phyloP scores from a whole-genome alignment of 1,140 invertebrate species.

The Drosophila lini region DNA sequence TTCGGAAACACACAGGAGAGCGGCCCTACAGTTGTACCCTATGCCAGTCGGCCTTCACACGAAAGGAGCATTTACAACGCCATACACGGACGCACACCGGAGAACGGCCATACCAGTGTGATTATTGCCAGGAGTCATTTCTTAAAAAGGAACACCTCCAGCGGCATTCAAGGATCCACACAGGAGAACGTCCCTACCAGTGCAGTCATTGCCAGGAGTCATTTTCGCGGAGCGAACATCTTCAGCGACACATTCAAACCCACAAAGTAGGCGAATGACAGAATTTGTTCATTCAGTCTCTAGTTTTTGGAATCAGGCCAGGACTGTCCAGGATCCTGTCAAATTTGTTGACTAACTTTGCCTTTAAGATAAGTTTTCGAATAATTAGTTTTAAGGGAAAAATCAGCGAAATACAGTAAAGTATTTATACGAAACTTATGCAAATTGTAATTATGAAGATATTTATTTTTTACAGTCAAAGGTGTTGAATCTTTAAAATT shows the following conservation, averaged over 20 bases:
- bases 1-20: constrained; percentile 3
- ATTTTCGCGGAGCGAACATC: constrained; percentile 3
- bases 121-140: background rate
- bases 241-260: background rate
- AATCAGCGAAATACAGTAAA: background rate
- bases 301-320: background rate
- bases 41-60: background rate
- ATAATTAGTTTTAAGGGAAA: background rate
- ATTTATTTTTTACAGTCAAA: background rate
- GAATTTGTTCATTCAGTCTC: background rate
- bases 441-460: background rate
- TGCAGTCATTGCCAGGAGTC: background rate
- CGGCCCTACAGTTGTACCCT: background rate
- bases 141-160: background rate
- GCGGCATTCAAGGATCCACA: background rate
- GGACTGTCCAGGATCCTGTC: background rate
- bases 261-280: background rate
- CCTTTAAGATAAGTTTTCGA: background rate
- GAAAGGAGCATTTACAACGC: constrained; percentile 6
- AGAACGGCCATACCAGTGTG: background rate
- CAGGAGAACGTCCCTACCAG: constrained; percentile 1
- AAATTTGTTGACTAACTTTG: background rate
- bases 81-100: constrained; percentile 5
- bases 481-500: too few relatives aligned
- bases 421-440: background rate